These are phyloP conservation scores for Drosophila lacteicornis DNA, from an alignment of 1,140 invertebrate genomes.

Conservation along the genomic window DNA sequence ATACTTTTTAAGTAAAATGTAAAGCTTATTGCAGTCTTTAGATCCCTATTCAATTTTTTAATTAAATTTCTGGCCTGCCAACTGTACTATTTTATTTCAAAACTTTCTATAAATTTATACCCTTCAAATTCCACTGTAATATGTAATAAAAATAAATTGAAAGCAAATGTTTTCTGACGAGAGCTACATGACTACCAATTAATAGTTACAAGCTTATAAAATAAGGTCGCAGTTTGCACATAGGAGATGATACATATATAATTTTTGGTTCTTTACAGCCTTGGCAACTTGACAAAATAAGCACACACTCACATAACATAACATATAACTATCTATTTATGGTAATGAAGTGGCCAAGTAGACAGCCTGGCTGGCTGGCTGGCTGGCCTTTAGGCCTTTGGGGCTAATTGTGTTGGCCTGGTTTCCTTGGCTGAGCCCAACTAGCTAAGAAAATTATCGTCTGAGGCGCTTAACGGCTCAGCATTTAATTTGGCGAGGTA, in stretches of 20 bases:
- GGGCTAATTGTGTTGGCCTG: conserved; percentile 52
- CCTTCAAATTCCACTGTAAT: background rate
- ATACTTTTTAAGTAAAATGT: too few species aligned
- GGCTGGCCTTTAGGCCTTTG: conserved; percentile 32
- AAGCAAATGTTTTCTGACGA: background rate
- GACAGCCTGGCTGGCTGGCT: conserved; percentile 34
- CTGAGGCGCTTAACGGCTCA: background rate
- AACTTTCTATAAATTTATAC: too few species aligned
- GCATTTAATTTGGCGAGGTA: conserved; percentile 6
- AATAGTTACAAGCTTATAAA: conserved; percentile 16
- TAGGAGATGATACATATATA: background rate
- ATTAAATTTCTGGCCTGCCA: background rate
- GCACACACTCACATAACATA: conserved; percentile 11
- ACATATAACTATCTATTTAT: conserved; percentile 30
- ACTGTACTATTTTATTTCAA: background rate
- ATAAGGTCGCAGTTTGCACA: conserved; percentile 2
- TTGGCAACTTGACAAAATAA: conserved; percentile 45
- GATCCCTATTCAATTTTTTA: background rate
- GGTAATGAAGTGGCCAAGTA: conserved; percentile 33
- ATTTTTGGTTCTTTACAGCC: conserved; percentile 18
- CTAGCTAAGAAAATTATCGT: conserved; percentile 20
- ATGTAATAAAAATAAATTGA: background rate
- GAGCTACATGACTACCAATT: conserved; percentile 7
- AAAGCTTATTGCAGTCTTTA: background rate
- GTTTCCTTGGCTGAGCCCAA: conserved; percentile 18